Base-by-base conservation (phyloP, 2,113 vertebrate species). In the Rhynchopsitta pachyrhyncha region DNA sequence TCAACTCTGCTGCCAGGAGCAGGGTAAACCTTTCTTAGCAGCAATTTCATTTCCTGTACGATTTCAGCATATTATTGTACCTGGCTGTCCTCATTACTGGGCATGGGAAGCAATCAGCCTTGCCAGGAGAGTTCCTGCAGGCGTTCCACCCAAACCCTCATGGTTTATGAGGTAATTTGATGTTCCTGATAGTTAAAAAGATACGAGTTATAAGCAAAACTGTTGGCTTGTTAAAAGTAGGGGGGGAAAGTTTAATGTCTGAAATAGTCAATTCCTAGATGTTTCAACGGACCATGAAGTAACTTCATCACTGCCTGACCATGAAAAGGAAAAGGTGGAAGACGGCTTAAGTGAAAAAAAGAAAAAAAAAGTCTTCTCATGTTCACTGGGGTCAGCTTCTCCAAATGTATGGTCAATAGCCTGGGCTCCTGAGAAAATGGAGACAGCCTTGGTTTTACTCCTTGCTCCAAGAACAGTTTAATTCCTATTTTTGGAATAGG, bases 51-150 rank as follows among this genome's bases (percentile, higher is more conserved):
- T 95, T 96, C 25, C 62, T 90, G 33, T 77, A 64, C 0, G 1
- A 23, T 88, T 96, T 92, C 67, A 90, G 17, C 12, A 9, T 82
- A 37, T 83, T 86, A 66, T 80, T 92, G 19, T 88, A 87, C 63
- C 62, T 93, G 71, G 29, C 73, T 86, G 10, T 89, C 81, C 52
- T 87, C 52, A 37, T 77, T 82, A 86, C 24, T 41, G 55, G 42
- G 66, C 52, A 86, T 37, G 50, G 57, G 62, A 95, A 75, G 35
- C 33, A 60, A 27, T 86, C 52, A 91, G 74, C 42, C 37, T 91
- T 93, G 42, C 75, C 79, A 85, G 63, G 31, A 85, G 82, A 82
- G 22, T 55, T 75, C 39, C 90, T 90, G 66, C 42, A 91, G 64
- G 47, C 0, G 0, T 84, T 86, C 50, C 50, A 86, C n/a, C n/a